Percentiles rank a stretch among this genome's conserved stretches.
These are phyloP conservation scores for Charanyca ferruginea DNA, from an alignment of 2,888 invertebrate genomes.

Conservation along the genomic window DNA sequence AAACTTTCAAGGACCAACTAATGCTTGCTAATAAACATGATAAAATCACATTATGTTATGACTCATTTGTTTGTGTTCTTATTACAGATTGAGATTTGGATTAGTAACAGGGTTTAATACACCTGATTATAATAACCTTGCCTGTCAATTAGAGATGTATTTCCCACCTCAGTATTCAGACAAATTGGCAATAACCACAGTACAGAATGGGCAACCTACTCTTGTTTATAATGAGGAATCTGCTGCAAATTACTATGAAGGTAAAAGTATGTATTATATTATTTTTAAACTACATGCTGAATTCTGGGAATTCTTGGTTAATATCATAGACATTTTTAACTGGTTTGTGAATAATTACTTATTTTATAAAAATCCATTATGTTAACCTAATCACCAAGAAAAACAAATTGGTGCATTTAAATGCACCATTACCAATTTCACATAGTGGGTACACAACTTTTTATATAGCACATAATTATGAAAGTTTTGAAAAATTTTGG, in stretches of 20 bases:
- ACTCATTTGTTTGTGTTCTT: conserved; percentile 21
- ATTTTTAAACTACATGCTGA: conserved; percentile 4
- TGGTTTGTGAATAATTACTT: conserved; percentile 11
- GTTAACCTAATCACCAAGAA: conserved; percentile 6
- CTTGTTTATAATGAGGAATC: conserved; percentile 54
- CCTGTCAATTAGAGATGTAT: conserved; percentile 72
- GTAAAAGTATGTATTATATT: conserved; percentile 59
- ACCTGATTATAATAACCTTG: conserved; percentile 75
- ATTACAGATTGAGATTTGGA: conserved; percentile 73
- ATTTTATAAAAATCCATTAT: background rate
- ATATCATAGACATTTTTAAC: conserved; percentile 11
- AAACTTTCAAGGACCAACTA: conserved; percentile 10
- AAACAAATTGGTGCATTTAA: too few relatives aligned
- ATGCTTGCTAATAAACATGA: conserved; percentile 21
- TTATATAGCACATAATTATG: too few relatives aligned
- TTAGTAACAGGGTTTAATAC: conserved; percentile 69
- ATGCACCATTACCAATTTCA: background rate
- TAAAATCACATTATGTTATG: conserved; percentile 11
- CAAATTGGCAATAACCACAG: conserved; percentile 62
- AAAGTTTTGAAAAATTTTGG: too few relatives aligned
- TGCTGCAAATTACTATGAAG: conserved; percentile 67
- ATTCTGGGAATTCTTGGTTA: conserved; percentile 1
- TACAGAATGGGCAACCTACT: conserved; percentile 66
- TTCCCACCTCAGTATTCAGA: conserved; percentile 63
- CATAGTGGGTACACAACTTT: background rate